A percentile compares a stretch with the other conserved stretches of the same genome.
Conservation (phyloP, 2,113 vertebrate species). For the Rhinolophus ferrumequinum region DNA sequence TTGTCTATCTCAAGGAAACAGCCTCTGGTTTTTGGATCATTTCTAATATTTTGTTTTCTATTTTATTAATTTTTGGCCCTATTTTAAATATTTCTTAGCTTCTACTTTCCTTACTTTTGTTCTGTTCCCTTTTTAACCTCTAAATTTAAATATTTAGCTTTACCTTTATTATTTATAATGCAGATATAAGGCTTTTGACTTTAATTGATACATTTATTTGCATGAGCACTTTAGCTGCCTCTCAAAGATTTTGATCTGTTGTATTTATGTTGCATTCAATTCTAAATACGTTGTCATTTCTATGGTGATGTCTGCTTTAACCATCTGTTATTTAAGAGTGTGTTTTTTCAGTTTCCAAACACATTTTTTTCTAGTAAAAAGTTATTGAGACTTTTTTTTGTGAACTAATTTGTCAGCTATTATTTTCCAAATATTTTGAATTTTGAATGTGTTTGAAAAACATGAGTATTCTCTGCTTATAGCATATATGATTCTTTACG, state of each 20-base stretch:
- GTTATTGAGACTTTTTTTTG: not conserved
- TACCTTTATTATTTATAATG: not conserved
- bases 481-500: not conserved
- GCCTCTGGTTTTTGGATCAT: not conserved
- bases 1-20: not conserved
- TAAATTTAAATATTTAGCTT: not conserved
- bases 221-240: not conserved
- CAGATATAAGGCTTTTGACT: not conserved
- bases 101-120: not conserved
- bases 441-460: not conserved
- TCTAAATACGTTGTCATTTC: not conserved
- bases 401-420: not conserved
- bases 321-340: not conserved
- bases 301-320: not conserved
- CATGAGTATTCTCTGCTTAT: not conserved
- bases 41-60: slow-evolving; percentile 16
- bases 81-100: not conserved
- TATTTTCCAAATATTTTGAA: slow-evolving; percentile 28
- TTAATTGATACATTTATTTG: not conserved
- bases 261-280: not conserved
- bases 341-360: not conserved
- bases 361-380: not conserved
- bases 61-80: not conserved
- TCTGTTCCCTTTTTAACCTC: not conserved
- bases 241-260: not conserved